Percentiles rank a stretch among this genome's conserved stretches.
Conservation (phyloP, 2,888 invertebrate genomes). For the Noctua pronuba region DNA sequence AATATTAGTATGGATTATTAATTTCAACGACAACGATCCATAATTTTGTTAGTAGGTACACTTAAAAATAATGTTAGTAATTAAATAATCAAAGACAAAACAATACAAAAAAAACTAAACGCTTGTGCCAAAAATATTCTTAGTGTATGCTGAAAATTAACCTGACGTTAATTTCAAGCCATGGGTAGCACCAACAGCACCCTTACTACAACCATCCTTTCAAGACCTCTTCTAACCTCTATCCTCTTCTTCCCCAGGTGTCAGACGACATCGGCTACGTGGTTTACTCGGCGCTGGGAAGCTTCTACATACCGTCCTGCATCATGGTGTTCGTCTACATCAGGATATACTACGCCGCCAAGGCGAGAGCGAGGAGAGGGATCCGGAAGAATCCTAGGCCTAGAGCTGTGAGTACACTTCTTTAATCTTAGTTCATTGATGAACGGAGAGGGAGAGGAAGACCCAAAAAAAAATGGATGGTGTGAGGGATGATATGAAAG, state of each 20-base stretch:
- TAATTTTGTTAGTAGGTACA: too few species aligned
- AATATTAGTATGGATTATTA: too few species aligned
- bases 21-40: too few species aligned
- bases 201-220: neutral
- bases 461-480: neutral
- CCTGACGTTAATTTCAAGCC: neutral
- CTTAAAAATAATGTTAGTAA: too few species aligned
- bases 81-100: too few species aligned
- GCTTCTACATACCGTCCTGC: constrained; percentile 99
- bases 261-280: constrained; percentile 99
- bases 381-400: constrained; percentile 95
- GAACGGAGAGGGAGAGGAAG: neutral
- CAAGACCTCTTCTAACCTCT: constrained; percentile 5
- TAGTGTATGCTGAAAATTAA: neutral
- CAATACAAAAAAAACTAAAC: too few species aligned
- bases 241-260: constrained; percentile 90
- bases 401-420: constrained; percentile 77
- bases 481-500: neutral
- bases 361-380: constrained; percentile 96
- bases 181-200: neutral
- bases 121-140: neutral
- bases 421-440: neutral
- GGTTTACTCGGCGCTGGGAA: constrained; percentile 98
- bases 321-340: constrained; percentile 99
- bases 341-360: constrained; percentile 99